phyloP scores from a whole-genome alignment of 1,140 invertebrate genomes.

The Lepeophtheirus salmonis region DNA sequence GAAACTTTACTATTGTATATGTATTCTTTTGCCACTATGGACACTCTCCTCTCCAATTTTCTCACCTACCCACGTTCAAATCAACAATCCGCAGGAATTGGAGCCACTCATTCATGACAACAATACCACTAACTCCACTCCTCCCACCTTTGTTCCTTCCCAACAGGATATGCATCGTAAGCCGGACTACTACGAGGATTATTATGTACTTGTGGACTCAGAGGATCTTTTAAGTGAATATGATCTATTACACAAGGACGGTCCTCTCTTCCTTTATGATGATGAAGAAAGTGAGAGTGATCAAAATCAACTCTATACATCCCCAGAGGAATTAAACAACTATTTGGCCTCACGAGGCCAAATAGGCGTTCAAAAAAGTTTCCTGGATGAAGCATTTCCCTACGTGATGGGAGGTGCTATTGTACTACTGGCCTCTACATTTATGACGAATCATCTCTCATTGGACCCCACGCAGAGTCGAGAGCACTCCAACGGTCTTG shows the following conservation, averaged over 20 bases:
- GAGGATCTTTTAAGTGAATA: background rate
- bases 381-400: background rate
- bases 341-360: background rate
- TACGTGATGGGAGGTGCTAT: background rate
- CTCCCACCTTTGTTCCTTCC: background rate
- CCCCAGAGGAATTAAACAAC: too few relatives aligned
- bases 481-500: background rate
- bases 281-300: background rate
- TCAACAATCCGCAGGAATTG: too few relatives aligned
- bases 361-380: background rate
- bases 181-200: background rate
- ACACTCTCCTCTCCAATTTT: too few relatives aligned
- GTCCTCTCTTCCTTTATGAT: background rate
- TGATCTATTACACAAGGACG: background rate
- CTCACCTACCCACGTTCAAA: too few relatives aligned
- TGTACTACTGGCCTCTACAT: background rate
- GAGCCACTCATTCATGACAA: too few relatives aligned
- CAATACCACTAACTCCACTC: too few relatives aligned
- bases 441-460: background rate
- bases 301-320: background rate
- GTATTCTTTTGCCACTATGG: too few relatives aligned
- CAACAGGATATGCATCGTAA: background rate
- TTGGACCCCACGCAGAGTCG: background rate
- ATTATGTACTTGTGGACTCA: background rate
- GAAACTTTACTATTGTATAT: too few relatives aligned